Base-by-base conservation (phyloP, 2,888 invertebrate species). In the Leptinotarsa juncta region DNA sequence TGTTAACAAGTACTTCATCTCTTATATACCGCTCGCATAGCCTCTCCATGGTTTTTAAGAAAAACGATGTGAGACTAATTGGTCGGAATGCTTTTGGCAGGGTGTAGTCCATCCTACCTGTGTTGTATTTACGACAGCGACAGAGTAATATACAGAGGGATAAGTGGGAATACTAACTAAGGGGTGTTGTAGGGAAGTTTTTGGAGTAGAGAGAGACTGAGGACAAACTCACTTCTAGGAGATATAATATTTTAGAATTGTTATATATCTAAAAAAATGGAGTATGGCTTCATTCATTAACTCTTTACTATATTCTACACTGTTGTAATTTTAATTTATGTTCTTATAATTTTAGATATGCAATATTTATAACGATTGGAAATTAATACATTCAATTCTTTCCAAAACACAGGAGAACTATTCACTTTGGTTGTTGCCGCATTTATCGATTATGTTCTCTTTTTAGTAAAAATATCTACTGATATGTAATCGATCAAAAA, bases 101-200 rank as follows among this genome's bases (percentile, higher is more conserved):
- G 20, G 20, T 20, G 20, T 20, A 20, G 20, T 20, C 20, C 20
- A 20, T 20, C 20, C 20, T 20, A 20, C 20, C 20, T 20, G 20
- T 20, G 20, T 20, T 20, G 20, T 20, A 20, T 20, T 20, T 20
- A 20, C 20, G 20, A 51, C 51, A 51, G 51, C 51, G 20, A 20
- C 20, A 51, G 51, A 51, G 51, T 51, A 51, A 51, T 51, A 51
- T 51, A 51, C 51, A 51, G 51, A 51, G 3, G 51, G 15, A 51
- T 51, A 51, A 51, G n/a, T 51, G 51, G 51, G 51, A 51, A 51
- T 51, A 51, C 0, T 51, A n/a, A 51, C 51, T 51, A 3, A n/a
- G 51, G 51, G 51, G n/a, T 51, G 51, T 51, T 51, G 51, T 51
- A 51, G 51, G 51, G 51, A n/a, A 51, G 51, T 51, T 51, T 51